Conservation (phyloP, 1,140 invertebrate genomes). For the Bemisia tabaci region DNA sequence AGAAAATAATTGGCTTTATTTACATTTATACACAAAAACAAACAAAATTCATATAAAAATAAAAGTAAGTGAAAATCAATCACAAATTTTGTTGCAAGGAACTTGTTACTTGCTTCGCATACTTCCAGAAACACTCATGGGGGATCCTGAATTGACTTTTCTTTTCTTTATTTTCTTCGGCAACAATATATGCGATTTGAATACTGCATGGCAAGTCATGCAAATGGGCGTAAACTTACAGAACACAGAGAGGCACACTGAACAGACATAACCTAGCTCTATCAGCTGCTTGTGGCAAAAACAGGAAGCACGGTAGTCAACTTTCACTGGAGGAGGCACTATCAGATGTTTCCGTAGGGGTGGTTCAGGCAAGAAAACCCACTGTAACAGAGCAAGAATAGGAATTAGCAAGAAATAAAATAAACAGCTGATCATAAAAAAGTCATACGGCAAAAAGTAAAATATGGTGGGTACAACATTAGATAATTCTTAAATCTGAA, state of each 20-base stretch:
- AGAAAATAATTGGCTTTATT: no score
- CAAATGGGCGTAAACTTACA: slow-evolving; percentile 96
- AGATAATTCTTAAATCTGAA: no score
- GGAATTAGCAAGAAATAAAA: slow-evolving; percentile 9
- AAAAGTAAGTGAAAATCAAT: no score
- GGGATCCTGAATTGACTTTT: slow-evolving; percentile 27
- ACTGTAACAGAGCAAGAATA: slow-evolving; percentile 40
- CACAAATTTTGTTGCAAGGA: no score
- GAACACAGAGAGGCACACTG: slow-evolving; percentile 93
- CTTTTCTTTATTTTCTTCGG: slow-evolving; percentile 60
- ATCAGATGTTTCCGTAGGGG: slow-evolving; percentile 66
- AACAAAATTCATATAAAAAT: no score
- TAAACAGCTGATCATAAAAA: not conserved
- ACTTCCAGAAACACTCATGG: not conserved
- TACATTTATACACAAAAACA: no score
- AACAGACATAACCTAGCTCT: slow-evolving; percentile 94
- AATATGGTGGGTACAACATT: no score
- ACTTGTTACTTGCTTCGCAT: no score
- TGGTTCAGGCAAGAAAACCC: slow-evolving; percentile 84
- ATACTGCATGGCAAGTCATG: slow-evolving; percentile 84
- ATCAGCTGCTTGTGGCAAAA: slow-evolving; percentile 95
- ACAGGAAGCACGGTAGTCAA: slow-evolving; percentile 92
- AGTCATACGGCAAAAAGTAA: no score
- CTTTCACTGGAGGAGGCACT: slow-evolving; percentile 74
- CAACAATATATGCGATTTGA: slow-evolving; percentile 58